Evolutionary conservation across 2,888 invertebrate species (phyloP).

Genomic region (Patella caerulea): DNA sequence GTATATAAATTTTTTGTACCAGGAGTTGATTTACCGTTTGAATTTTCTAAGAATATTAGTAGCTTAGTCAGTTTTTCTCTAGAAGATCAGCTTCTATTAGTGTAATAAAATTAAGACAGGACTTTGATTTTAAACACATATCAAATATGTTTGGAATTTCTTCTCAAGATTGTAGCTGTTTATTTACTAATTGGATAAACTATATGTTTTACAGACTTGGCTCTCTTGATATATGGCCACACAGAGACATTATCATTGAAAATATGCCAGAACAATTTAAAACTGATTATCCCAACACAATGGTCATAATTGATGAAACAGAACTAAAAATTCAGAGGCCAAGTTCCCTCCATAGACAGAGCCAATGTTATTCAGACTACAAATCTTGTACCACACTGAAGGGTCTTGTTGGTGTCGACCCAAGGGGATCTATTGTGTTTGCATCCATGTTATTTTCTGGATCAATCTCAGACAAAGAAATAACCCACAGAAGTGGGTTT

Average conservation of each 20-base stretch:
- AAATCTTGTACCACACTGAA: slow-evolving; percentile 33
- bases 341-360: slow-evolving; percentile 5
- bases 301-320: slow-evolving; percentile 14
- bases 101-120: neutral
- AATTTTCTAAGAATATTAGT: neutral
- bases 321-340: slow-evolving; percentile 11
- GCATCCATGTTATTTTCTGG: slow-evolving; percentile 27
- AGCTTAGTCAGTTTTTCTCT: neutral
- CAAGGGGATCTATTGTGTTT: slow-evolving; percentile 32
- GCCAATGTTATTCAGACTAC: slow-evolving; percentile 28
- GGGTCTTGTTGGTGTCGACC: slow-evolving; percentile 25
- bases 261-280: neutral
- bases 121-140: neutral
- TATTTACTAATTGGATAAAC: neutral
- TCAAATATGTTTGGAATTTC: neutral
- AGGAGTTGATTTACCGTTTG: neutral
- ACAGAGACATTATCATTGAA: neutral
- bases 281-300: slow-evolving; percentile 6
- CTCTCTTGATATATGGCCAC: neutral
- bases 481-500: slow-evolving; percentile 21
- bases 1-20: neutral
- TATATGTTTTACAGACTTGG: neutral
- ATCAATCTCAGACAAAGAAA: slow-evolving; percentile 27
- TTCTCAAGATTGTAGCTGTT: neutral
- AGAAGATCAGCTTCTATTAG: neutral